Evolutionary conservation across 1,140 invertebrate genomes (phyloP), one percentile per base, ranked within the genome.

Genomic region (Trachymyrmex septentrionalis): DNA sequence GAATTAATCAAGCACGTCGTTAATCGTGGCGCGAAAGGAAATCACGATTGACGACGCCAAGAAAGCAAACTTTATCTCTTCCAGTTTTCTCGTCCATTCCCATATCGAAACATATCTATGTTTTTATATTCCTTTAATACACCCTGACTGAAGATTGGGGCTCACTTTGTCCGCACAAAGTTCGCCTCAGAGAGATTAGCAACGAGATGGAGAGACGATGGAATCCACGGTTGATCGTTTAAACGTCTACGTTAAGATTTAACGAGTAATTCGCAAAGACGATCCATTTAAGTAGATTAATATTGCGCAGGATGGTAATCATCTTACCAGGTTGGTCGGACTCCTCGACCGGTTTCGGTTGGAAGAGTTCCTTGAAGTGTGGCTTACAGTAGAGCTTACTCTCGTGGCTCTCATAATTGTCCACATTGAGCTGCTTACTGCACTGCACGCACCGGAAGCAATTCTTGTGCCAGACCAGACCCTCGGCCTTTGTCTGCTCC

Each of bases 321-420:
- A 89, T 96, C 95, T 96, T 96, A 97, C 97, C 95, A 75, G 96
- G 96, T 88, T 97, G 95, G 90, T 97, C 96, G 71, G 96, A 96
- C 77, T 96, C 97, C 92, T 98, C 97, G 14, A 98, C 97, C 55
- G 97, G 97, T 96, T 99, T 99, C 21, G 98, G 98, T 86, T 98
- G 97, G 94, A 99, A 99, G 12, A 99, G 96, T 91, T 98, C 97
- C 92, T 98, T 98, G 95, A 99, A 99, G 94, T 99, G 98, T n/a
- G 97, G 97, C 94, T 98, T 98, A 95, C 98, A 99, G 95, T 98
- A 99, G 10, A 99, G 93, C 71, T 96, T 96, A 9, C 98, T 98
- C 95, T 98, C 97, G 93, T 99, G 97, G 92, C 98, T 98, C 93
- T 98, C 97, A 95, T 98, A 99, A 72, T 97, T 98, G 93, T 99